Evolutionary conservation across 2,888 invertebrate genomes (phyloP).

Genomic region (Drosophila neonasuta): DNA sequence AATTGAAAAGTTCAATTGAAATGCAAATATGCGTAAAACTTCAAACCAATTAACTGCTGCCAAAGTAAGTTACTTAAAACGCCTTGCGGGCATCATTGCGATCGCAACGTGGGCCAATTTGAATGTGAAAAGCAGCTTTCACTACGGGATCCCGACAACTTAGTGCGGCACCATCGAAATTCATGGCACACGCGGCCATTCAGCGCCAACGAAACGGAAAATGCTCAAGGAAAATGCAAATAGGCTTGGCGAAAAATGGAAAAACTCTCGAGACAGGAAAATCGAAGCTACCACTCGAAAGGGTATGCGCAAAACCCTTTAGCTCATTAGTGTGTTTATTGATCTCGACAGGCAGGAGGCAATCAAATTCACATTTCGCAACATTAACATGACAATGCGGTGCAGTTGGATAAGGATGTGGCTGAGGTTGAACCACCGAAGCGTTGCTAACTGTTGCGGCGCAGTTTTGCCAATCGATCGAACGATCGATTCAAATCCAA

Average conservation of each 20-base stretch:
- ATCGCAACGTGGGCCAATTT: constrained; percentile 57
- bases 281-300: not conserved
- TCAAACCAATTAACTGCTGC: constrained; percentile 73
- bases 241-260: constrained; percentile 16
- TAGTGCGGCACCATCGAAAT: constrained; percentile 33
- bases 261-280: constrained; percentile 65
- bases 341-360: constrained; percentile 66
- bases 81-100: constrained; percentile 61
- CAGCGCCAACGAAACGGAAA: constrained; percentile 75
- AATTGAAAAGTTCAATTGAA: constrained; percentile 28
- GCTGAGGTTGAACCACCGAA: constrained; percentile 47
- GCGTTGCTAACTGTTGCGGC: constrained; percentile 68
- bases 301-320: constrained; percentile 38
- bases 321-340: constrained; percentile 71
- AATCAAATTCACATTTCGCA: constrained; percentile 79
- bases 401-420: constrained; percentile 24
- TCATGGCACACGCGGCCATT: constrained; percentile 72
- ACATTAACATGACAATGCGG: constrained; percentile 77
- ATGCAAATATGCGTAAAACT: constrained; percentile 69
- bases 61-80: constrained; percentile 71
- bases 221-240: constrained; percentile 39
- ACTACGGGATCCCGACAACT: constrained; percentile 52
- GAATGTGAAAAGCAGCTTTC: constrained; percentile 67
- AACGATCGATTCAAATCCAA: constrained; percentile 22
- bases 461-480: constrained; percentile 57